phyloP scores from a whole-genome alignment of 1,140 invertebrate species.

The Cydia fagiglandana region DNA sequence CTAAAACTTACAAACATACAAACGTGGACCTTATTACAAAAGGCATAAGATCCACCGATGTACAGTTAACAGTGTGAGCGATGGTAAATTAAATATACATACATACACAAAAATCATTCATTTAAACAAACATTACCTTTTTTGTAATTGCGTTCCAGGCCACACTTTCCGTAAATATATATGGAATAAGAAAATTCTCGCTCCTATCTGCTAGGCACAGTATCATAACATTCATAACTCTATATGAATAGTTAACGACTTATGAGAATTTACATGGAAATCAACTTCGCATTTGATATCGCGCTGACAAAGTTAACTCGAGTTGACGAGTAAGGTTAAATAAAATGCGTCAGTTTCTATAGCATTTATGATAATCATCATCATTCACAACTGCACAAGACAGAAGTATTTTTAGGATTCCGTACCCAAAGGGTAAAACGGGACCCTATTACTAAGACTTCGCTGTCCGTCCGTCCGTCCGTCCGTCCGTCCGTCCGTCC shows the following conservation, averaged over 20 bases:
- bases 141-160: neutral
- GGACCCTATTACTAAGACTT: too few relatives aligned
- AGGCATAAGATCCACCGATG: too few relatives aligned
- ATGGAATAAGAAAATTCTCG: neutral
- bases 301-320: neutral
- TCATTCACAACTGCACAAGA: neutral
- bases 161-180: neutral
- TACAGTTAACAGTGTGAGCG: too few relatives aligned
- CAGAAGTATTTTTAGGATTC: neutral
- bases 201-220: neutral
- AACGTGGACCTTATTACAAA: too few relatives aligned
- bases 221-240: neutral
- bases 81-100: too few relatives aligned
- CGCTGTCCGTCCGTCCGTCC: too few relatives aligned
- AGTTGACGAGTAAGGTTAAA: neutral
- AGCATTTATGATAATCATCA: neutral
- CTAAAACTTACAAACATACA: too few relatives aligned
- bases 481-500: too few relatives aligned
- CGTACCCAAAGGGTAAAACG: too few relatives aligned
- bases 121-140: too few relatives aligned
- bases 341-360: neutral
- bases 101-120: too few relatives aligned
- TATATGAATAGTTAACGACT: constrained; percentile 4
- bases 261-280: neutral
- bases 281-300: neutral